Percentiles rank a stretch among this genome's conserved stretches.
Evolutionary conservation across 2,113 vertebrate species (phyloP).

Genomic region (Menura novaehollandiae): DNA sequence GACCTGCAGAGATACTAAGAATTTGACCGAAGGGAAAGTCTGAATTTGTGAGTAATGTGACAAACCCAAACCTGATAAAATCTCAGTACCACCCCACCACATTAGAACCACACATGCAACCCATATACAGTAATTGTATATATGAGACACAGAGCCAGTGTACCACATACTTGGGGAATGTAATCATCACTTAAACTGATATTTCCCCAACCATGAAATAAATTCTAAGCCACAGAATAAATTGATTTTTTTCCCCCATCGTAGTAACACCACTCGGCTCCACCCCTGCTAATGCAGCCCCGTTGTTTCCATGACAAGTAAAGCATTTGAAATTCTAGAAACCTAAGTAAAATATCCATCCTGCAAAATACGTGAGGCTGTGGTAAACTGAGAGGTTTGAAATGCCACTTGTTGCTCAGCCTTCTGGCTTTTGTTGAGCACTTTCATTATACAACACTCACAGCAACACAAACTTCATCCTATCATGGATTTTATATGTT

Average conservation of each 20-base stretch:
- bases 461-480: background rate
- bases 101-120: constrained; percentile 10
- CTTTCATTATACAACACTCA: background rate
- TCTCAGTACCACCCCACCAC: background rate
- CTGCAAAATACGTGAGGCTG: background rate
- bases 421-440: background rate
- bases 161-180: background rate
- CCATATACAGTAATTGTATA: constrained; percentile 19
- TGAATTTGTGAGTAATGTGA: background rate
- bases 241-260: background rate
- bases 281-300: background rate
- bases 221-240: constrained; percentile 32
- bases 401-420: constrained; percentile 37
- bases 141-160: constrained; percentile 11
- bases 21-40: constrained; percentile 4
- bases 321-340: background rate
- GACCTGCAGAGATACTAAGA: background rate
- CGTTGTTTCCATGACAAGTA: background rate
- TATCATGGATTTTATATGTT: background rate
- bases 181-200: constrained; percentile 27
- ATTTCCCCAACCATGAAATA: constrained; percentile 39
- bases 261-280: background rate
- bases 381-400: constrained; percentile 1
- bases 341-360: constrained; percentile 1
- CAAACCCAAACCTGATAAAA: background rate